phyloP scores from a whole-genome alignment of 64 coral and sea anemone genomes.

The Stylophora pistillata region DNA sequence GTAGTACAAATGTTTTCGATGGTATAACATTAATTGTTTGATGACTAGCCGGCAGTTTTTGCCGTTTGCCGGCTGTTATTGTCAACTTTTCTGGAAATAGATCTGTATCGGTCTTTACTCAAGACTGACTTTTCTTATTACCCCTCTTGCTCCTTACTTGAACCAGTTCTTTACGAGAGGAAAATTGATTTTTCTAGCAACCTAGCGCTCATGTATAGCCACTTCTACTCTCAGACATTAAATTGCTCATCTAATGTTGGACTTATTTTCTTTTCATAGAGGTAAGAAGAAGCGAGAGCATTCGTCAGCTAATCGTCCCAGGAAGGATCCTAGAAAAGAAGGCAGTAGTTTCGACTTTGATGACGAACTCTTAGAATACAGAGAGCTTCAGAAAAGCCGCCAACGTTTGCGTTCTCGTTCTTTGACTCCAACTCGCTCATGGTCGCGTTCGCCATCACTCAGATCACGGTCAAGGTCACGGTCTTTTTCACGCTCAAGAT shows the following conservation, averaged over 20 bases:
- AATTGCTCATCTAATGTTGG: not conserved
- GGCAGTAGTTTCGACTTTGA: conserved; percentile 44
- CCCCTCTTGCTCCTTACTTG: too few relatives aligned
- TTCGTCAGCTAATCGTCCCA: conserved; percentile 1
- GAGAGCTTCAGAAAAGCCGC: conserved; percentile 49
- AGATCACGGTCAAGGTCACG: conserved; percentile 36
- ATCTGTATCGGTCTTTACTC: too few relatives aligned
- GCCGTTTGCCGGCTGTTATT: too few relatives aligned
- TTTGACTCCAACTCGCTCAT: conserved; percentile 29
- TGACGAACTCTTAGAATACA: conserved; percentile 59
- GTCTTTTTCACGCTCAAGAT: conserved; percentile 35
- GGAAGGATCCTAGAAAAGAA: conserved; percentile 21
- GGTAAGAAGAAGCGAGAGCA: conserved; percentile 31
- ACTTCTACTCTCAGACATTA: too few relatives aligned
- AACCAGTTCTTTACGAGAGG: too few relatives aligned
- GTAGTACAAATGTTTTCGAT: too few relatives aligned
- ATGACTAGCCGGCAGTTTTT: too few relatives aligned
- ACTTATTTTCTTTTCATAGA: not conserved
- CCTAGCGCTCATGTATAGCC: too few relatives aligned
- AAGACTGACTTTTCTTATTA: too few relatives aligned
- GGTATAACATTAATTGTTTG: too few relatives aligned
- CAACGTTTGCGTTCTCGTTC: conserved; percentile 43
- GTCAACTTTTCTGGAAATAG: too few relatives aligned
- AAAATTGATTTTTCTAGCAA: too few relatives aligned
- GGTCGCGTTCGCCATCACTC: conserved; percentile 22